Evolutionary conservation across 2,888 invertebrate species (phyloP).

Genomic region (Tachina grossa): DNA sequence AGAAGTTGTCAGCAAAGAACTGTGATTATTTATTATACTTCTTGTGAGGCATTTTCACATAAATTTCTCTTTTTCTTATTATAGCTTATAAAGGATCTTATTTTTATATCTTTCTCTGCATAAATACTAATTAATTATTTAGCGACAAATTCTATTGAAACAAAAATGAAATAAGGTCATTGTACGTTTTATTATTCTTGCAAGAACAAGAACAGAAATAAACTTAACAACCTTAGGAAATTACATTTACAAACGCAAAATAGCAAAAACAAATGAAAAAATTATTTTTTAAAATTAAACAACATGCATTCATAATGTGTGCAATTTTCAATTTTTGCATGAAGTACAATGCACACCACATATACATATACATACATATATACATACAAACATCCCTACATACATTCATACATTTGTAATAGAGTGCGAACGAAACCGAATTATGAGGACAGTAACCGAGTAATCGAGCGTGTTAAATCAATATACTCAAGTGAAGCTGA

Average conservation of each 20-base stretch:
- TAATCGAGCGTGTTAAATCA: no score
- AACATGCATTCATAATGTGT: conserved; percentile 24
- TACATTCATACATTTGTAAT: not conserved
- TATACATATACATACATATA: no score
- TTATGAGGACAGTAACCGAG: not conserved
- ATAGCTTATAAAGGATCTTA: not conserved
- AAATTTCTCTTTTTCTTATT: not conserved
- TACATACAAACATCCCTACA: no score
- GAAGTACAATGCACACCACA: not conserved
- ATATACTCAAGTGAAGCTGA: no score
- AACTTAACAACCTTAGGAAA: conserved; percentile 16
- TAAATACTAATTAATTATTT: conserved; percentile 21
- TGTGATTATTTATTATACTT: not conserved
- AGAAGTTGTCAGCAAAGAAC: no score
- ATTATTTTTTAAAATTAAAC: conserved; percentile 20
- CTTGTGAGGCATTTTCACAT: not conserved
- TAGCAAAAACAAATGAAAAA: conserved; percentile 9
- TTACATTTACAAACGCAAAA: conserved; percentile 21
- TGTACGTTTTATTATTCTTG: conserved; percentile 43
- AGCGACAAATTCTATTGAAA: conserved; percentile 34
- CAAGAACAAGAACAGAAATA: conserved; percentile 25
- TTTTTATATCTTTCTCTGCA: not conserved
- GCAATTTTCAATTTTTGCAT: not conserved
- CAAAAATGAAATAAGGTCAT: conserved; percentile 52
- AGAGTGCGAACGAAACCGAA: not conserved